Conservation (phyloP, 2,113 vertebrate genomes). For the Accipiter cooperii region DNA sequence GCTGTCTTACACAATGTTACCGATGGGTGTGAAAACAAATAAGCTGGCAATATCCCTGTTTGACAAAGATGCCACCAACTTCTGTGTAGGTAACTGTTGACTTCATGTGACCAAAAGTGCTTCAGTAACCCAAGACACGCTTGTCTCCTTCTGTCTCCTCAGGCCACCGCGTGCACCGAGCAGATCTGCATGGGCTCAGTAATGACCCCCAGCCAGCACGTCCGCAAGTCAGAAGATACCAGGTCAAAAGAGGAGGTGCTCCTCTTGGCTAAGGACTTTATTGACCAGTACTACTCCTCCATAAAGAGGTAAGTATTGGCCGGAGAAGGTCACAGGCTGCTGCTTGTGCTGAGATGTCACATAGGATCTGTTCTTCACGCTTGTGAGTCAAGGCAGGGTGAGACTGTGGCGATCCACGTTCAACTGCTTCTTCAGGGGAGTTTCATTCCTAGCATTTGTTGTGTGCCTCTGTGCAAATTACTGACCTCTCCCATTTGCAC, state of each 20-base stretch:
- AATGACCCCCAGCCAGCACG: conserved; percentile 78
- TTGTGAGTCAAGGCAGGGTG: neutral
- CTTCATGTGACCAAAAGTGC: neutral
- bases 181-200: conserved; percentile 88
- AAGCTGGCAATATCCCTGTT: neutral
- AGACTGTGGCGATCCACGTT: fast-evolving
- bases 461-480: no score
- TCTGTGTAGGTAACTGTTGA: fast-evolving
- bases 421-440: neutral
- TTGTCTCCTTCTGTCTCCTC: neutral
- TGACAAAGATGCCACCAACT: neutral
- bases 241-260: conserved; percentile 83
- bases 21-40: fast-evolving
- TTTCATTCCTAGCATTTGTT: neutral
- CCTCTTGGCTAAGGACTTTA: conserved; percentile 89
- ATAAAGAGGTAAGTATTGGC: conserved; percentile 84
- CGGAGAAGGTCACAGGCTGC: neutral
- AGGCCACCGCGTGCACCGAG: conserved; percentile 84
- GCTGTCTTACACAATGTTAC: neutral
- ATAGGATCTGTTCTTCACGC: fast-evolving
- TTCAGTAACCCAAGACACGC: fast-evolving
- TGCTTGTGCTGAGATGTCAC: neutral
- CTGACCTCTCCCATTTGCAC: neutral
- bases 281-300: conserved; percentile 95
- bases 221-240: conserved; percentile 82